Conservation (phyloP, 35 echinoderm and acorn worm genomes). For the Lytechinus variegatus region DNA sequence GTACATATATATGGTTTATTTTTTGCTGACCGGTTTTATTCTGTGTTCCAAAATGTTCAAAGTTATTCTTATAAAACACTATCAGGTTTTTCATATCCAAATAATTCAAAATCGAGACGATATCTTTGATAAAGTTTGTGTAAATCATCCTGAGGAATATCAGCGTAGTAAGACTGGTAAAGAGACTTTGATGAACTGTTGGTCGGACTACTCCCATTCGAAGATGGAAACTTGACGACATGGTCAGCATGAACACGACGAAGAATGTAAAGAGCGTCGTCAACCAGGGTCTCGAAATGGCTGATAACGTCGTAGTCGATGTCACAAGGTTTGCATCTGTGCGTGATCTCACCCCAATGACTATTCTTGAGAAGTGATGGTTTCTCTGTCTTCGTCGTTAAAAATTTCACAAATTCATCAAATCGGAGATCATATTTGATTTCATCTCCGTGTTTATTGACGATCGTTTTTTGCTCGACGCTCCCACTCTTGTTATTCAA, state of each 20-base stretch:
- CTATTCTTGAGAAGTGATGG: not conserved
- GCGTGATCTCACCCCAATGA: constrained; percentile 25
- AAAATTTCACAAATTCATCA: constrained; percentile 35
- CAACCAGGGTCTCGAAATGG: constrained; percentile 74
- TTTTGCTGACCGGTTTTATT: not conserved
- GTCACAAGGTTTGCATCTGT: constrained; percentile 60
- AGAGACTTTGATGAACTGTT: constrained; percentile 48
- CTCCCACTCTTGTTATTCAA: not conserved
- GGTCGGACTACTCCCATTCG: constrained; percentile 73
- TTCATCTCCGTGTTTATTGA: not conserved
- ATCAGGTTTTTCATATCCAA: constrained; percentile 31
- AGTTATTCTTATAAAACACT: not conserved
- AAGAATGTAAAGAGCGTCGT: constrained; percentile 69
- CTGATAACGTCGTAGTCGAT: constrained; percentile 76
- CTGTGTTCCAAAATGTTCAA: too few species aligned
- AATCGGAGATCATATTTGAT: constrained; percentile 15
- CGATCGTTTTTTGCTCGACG: not conserved
- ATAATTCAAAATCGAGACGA: constrained; percentile 33
- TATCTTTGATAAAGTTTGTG: constrained; percentile 22
- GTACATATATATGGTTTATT: not conserved
- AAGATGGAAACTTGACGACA: constrained; percentile 65
- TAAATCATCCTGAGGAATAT: not conserved
- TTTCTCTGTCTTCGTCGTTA: not conserved
- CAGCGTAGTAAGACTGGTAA: not conserved
- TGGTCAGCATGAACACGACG: constrained; percentile 49